A percentile compares a stretch with the other conserved stretches of the same genome.
Evolutionary conservation across 2,797 vertebrate species (phyloP).

Genomic region (Argyrosomus regius): DNA sequence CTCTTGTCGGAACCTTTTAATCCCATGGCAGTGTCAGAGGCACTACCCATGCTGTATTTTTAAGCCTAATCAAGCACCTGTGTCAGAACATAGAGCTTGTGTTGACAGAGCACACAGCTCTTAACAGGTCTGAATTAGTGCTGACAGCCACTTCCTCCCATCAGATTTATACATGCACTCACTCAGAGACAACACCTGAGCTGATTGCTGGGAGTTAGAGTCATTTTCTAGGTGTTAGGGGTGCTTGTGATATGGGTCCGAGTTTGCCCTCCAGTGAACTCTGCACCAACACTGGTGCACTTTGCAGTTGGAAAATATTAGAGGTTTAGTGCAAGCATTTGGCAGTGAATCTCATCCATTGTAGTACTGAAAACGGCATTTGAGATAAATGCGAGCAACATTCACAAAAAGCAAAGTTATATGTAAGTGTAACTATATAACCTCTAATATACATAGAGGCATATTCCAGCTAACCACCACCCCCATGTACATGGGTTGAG

Average conservation of each 20-base stretch:
- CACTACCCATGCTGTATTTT: constrained; percentile 64
- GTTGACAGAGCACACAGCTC: constrained; percentile 75
- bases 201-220: constrained; percentile 51
- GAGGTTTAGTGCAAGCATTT: constrained; percentile 14
- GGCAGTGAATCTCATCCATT: not conserved
- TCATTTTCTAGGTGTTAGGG: too few species aligned
- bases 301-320: not conserved
- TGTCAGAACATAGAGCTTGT: constrained; percentile 72
- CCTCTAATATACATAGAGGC: constrained; percentile 44
- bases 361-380: constrained; percentile 10
- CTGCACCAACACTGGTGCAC: constrained; percentile 40
- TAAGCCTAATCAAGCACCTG: constrained; percentile 75
- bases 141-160: constrained; percentile 80
- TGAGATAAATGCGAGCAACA: constrained; percentile 30
- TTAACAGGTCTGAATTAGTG: constrained; percentile 71
- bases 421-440: constrained; percentile 60
- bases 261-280: constrained; percentile 27
- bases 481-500: constrained; percentile 77
- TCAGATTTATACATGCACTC: constrained; percentile 72
- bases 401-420: constrained; percentile 53
- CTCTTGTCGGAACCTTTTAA: constrained; percentile 46
- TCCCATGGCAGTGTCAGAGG: constrained; percentile 46
- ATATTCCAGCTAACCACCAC: constrained; percentile 64
- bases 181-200: constrained; percentile 69
- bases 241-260: too few species aligned